Evolutionary conservation across 1,140 invertebrate genomes (phyloP).

Genomic region (Drosophila biarmipes): DNA sequence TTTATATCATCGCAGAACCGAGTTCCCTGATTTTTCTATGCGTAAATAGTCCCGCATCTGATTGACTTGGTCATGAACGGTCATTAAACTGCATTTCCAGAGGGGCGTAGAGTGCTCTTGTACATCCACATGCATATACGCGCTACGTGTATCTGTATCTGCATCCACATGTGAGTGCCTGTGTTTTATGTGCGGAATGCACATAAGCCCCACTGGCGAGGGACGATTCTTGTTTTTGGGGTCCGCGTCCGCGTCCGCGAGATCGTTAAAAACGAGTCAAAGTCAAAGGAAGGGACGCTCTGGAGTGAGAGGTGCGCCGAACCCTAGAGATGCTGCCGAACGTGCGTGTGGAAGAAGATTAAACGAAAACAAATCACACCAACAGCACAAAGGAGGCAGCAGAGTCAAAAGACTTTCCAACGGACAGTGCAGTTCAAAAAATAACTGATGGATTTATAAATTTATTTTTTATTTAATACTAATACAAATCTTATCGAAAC

Average conservation of each 20-base stretch:
- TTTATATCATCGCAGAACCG: constrained; percentile 8
- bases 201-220: constrained; percentile 26
- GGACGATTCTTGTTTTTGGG: constrained; percentile 52
- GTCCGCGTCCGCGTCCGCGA: constrained; percentile 17
- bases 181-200: constrained; percentile 22
- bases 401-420: constrained; percentile 26
- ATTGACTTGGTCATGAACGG: constrained; percentile 53
- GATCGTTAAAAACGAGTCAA: constrained; percentile 49
- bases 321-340: constrained; percentile 49
- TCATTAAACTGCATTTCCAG: constrained; percentile 45
- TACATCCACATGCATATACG: background rate
- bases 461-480: too few species aligned
- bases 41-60: constrained; percentile 53
- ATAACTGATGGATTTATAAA: background rate
- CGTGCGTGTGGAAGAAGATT: constrained; percentile 50
- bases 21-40: constrained; percentile 34
- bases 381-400: constrained; percentile 23
- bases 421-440: constrained; percentile 8
- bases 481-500: too few species aligned
- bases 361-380: constrained; percentile 57
- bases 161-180: constrained; percentile 34
- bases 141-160: constrained; percentile 18
- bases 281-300: background rate
- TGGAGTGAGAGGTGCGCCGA: constrained; percentile 15
- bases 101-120: constrained; percentile 27